Conservation (phyloP, 2,113 vertebrate genomes). For the Phocoena phocoena region DNA sequence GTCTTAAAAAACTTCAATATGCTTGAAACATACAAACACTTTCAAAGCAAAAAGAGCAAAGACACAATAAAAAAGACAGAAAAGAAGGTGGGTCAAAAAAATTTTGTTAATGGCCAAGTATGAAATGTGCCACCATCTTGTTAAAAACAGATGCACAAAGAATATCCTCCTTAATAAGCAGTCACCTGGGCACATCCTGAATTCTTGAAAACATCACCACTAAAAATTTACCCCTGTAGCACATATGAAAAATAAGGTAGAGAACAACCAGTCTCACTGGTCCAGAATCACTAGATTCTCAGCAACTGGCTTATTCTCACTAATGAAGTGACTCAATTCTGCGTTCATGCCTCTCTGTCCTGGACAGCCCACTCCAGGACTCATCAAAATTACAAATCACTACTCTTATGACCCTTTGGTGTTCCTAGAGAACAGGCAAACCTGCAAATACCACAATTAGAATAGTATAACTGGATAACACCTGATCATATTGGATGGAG, state of each 20-base stretch:
- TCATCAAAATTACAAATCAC: conserved; percentile 14
- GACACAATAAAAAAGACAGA: background rate
- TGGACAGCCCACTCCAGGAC: background rate
- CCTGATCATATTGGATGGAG: background rate
- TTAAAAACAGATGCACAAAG: background rate
- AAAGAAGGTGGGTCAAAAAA: background rate
- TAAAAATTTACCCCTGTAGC: background rate
- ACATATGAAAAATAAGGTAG: background rate
- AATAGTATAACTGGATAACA: background rate
- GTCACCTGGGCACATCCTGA: background rate
- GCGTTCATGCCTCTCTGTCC: background rate
- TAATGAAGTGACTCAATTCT: background rate
- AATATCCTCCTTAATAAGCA: background rate
- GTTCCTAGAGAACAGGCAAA: background rate
- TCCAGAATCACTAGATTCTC: background rate
- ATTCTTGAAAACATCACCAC: background rate
- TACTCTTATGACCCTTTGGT: background rate
- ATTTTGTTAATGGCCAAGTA: background rate
- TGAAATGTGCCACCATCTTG: background rate
- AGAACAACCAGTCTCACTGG: background rate
- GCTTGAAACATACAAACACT: conserved; percentile 23
- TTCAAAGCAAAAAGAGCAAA: background rate
- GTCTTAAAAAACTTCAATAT: background rate
- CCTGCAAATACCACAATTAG: background rate
- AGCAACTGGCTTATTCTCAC: background rate